These are phyloP conservation scores for Rhingia campestris DNA, from an alignment of 2,888 invertebrate species.

Conservation along the genomic window DNA sequence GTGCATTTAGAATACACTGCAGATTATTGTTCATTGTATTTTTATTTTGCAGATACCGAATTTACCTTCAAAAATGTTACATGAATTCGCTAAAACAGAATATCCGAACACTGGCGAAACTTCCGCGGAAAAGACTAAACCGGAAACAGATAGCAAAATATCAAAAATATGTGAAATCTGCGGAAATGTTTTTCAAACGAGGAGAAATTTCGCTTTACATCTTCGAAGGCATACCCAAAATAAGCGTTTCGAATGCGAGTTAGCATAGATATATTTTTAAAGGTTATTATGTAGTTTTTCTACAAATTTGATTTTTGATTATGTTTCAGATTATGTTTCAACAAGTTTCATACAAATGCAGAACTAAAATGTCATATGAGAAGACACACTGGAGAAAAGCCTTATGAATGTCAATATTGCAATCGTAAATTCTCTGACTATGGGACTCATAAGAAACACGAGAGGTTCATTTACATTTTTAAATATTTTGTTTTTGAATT, in stretches of 20 bases:
- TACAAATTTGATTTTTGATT: neutral
- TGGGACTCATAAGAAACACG: conserved; percentile 57
- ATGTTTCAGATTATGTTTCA: conserved; percentile 41
- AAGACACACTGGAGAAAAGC: conserved; percentile 66
- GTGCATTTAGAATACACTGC: neutral
- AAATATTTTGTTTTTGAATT: neutral
- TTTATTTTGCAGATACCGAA: no score
- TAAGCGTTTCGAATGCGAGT: conserved; percentile 68
- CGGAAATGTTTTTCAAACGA: conserved; percentile 47
- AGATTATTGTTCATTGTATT: no score
- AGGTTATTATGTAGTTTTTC: no score
- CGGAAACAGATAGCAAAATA: neutral
- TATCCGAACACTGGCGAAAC: neutral
- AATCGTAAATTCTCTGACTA: conserved; percentile 60
- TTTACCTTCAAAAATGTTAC: no score
- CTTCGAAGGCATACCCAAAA: conserved; percentile 56
- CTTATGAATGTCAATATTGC: conserved; percentile 57
- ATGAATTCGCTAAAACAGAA: no score
- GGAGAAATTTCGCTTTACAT: conserved; percentile 39
- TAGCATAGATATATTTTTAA: neutral
- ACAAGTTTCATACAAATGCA: conserved; percentile 53
- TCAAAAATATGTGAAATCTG: conserved; percentile 55
- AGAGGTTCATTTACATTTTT: conserved; percentile 36
- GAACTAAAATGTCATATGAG: conserved; percentile 60
- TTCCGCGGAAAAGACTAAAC: neutral